Evolutionary conservation across 2,888 invertebrate species (phyloP).

Genomic region (Artemia sinica): DNA sequence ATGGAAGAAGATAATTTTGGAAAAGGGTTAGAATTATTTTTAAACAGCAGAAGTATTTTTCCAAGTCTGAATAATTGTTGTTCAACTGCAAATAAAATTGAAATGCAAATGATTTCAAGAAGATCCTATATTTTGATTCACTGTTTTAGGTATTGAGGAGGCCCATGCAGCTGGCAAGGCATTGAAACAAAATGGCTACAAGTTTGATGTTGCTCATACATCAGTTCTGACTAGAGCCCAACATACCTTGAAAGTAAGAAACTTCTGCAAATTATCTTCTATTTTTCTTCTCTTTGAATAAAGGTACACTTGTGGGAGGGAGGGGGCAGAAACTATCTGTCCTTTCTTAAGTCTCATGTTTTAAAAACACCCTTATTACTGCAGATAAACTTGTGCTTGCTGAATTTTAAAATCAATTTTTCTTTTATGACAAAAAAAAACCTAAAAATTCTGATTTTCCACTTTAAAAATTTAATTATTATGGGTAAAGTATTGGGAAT

Average conservation of each 20-base stretch:
- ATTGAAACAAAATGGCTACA: conserved; percentile 46
- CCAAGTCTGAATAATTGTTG: too few relatives aligned
- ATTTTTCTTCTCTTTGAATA: not conserved
- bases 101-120: not conserved
- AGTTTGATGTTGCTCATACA: conserved; percentile 62
- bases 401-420: not conserved
- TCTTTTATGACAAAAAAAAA: too few relatives aligned
- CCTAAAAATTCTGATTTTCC: too few relatives aligned
- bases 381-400: conserved; percentile 5
- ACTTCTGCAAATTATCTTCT: not conserved
- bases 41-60: too few relatives aligned
- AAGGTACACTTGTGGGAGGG: not conserved
- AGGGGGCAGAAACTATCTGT: not conserved
- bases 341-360: not conserved
- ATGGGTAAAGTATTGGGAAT: too few relatives aligned
- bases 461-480: too few relatives aligned
- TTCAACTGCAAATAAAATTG: too few relatives aligned
- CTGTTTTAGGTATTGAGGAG: conserved; percentile 43
- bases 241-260: conserved; percentile 43
- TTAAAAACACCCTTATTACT: too few relatives aligned
- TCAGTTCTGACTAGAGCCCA: conserved; percentile 61
- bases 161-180: conserved; percentile 53
- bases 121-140: not conserved
- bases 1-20: too few relatives aligned
- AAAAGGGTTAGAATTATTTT: too few relatives aligned